These are phyloP conservation scores for Hyperoplus lanceolatus DNA, from an alignment of 2,797 vertebrate genomes.

Conservation along the genomic window DNA sequence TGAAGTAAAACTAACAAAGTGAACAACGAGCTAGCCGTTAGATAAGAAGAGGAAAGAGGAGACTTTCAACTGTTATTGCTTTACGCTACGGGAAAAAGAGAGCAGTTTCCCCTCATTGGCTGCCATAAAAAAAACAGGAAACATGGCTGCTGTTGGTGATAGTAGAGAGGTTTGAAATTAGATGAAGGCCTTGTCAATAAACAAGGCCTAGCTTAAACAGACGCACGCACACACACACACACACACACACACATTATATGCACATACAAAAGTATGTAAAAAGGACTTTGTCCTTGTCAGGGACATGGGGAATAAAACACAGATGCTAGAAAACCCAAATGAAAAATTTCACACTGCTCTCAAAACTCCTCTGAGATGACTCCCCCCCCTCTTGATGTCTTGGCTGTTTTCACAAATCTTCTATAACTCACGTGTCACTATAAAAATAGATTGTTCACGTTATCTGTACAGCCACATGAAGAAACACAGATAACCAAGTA, in stretches of 20 bases:
- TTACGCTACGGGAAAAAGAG: constrained; percentile 35
- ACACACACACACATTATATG: neutral
- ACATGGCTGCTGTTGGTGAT: constrained; percentile 18
- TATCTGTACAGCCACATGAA: constrained; percentile 32
- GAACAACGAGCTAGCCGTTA: constrained; percentile 40
- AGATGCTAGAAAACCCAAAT: constrained; percentile 10
- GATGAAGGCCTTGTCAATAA: constrained; percentile 11
- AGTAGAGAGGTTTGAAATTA: constrained; percentile 3
- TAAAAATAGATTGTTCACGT: constrained; percentile 38
- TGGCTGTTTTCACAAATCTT: constrained; percentile 26
- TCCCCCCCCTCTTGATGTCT: neutral
- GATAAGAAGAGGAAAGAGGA: constrained; percentile 35
- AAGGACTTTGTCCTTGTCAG: neutral
- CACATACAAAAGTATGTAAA: neutral
- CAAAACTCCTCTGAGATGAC: neutral
- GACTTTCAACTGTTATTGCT: constrained; percentile 43
- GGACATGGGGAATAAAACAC: neutral
- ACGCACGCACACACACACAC: neutral
- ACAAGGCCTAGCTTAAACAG: constrained; percentile 1
- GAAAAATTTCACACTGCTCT: constrained; percentile 5
- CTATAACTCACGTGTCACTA: constrained; percentile 31
- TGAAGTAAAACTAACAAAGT: constrained; percentile 57
- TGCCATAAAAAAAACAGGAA: constrained; percentile 49
- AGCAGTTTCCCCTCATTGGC: constrained; percentile 34
- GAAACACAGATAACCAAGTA: constrained; percentile 17